A percentile compares a stretch with the other conserved stretches of the same genome.
Evolutionary conservation across 2,113 vertebrate species (phyloP).

Genomic region (Nycticebus coucang): DNA sequence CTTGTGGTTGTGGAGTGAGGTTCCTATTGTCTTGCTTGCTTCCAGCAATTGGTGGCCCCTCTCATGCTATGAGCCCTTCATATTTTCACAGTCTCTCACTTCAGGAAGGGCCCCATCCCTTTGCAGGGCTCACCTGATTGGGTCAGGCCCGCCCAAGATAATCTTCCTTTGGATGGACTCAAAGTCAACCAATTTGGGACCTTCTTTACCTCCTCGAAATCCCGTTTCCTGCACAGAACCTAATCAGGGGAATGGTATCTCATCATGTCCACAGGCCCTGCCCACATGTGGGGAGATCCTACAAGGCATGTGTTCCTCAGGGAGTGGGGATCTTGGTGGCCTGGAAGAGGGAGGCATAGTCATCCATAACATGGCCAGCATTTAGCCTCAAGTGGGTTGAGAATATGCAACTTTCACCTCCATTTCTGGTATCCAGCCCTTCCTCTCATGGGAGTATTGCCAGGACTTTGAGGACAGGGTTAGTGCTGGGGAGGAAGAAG

Average conservation of each 20-base stretch:
- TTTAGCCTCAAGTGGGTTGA: rapidly evolving
- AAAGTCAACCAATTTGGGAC: not conserved
- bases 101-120: not conserved
- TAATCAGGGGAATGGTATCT: no score
- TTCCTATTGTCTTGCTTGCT: not conserved
- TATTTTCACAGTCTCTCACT: not conserved
- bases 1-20: not conserved
- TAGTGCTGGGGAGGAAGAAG: not conserved
- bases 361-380: rapidly evolving
- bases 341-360: not conserved
- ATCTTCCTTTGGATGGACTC: not conserved
- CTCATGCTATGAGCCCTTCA: not conserved
- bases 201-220: not conserved
- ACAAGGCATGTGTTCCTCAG: rapidly evolving
- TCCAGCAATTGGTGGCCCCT: not conserved
- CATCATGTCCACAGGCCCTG: not conserved
- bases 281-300: not conserved
- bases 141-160: not conserved
- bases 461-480: not conserved
- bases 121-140: not conserved
- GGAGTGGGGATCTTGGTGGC: not conserved
- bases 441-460: rapidly evolving
- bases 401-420: rapidly evolving
- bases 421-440: rapidly evolving
- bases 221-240: not conserved